These are phyloP conservation scores for Gibbula magus DNA, from an alignment of 2,888 invertebrate species.

Conservation along the genomic window DNA sequence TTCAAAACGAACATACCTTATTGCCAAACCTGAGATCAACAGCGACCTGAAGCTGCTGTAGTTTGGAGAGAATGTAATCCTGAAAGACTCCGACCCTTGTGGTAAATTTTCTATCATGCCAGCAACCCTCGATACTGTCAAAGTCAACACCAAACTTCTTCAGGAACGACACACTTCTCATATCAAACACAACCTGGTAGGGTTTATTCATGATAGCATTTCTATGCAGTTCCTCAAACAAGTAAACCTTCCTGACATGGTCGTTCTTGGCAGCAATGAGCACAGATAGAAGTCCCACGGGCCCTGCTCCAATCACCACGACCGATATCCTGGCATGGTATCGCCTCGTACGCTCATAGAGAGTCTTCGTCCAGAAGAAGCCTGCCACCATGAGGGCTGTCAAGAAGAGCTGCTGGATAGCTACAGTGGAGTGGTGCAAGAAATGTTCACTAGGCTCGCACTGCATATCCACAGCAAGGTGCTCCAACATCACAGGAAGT, in stretches of 20 bases:
- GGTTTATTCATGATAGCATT: slow-evolving; percentile 47
- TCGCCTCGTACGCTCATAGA: slow-evolving; percentile 48
- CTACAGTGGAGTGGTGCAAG: slow-evolving; percentile 30
- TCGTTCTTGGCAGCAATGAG: slow-evolving; percentile 51
- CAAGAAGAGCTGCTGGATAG: slow-evolving; percentile 44
- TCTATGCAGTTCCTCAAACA: slow-evolving; percentile 54
- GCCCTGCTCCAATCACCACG: slow-evolving; percentile 62
- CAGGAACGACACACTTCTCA: slow-evolving; percentile 49
- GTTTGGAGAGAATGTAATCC: slow-evolving; percentile 55
- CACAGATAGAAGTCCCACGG: slow-evolving; percentile 57
- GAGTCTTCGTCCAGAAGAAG: slow-evolving; percentile 54
- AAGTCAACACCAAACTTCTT: slow-evolving; percentile 55
- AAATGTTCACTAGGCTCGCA: slow-evolving; percentile 1
- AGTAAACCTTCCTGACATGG: slow-evolving; percentile 45
- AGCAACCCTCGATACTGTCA: slow-evolving; percentile 64
- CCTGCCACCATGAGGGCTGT: slow-evolving; percentile 49
- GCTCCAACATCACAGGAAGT: too few species aligned
- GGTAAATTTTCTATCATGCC: slow-evolving; percentile 53
- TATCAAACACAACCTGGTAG: slow-evolving; percentile 59
- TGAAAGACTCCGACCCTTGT: slow-evolving; percentile 58
- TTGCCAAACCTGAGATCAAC: slow-evolving; percentile 41
- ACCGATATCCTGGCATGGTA: slow-evolving; percentile 49
- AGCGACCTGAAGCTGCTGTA: slow-evolving; percentile 38
- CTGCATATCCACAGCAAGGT: background rate
- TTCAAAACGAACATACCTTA: slow-evolving; percentile 42